A percentile compares a stretch with the other conserved stretches of the same genome.
These are phyloP conservation scores for Epizoanthus ramosus DNA, from an alignment of 92 coral and sea anemone genomes.

Conservation along the genomic window DNA sequence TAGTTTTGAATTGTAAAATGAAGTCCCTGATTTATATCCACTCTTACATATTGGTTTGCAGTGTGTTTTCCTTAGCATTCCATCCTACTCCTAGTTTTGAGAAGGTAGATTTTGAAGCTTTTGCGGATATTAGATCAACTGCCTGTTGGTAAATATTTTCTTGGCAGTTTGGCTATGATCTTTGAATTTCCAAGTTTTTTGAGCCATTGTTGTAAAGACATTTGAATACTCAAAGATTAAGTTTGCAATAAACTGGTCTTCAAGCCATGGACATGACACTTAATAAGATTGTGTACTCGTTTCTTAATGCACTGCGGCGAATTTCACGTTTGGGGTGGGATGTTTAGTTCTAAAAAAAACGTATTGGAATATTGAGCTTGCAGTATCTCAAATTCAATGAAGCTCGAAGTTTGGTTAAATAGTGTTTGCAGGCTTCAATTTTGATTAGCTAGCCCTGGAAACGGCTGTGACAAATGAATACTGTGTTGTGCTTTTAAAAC, in stretches of 20 bases:
- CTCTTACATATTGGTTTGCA: not conserved
- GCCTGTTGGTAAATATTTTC: conserved; percentile 16
- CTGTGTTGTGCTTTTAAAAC: too few species aligned
- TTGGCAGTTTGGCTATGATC: conserved; percentile 13
- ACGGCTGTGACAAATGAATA: too few species aligned
- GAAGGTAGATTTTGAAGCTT: conserved; percentile 13
- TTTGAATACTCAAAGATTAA: conserved; percentile 33
- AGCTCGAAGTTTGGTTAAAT: not conserved
- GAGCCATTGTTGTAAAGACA: conserved; percentile 22
- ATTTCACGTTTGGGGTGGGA: not conserved
- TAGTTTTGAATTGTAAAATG: conserved; percentile 18
- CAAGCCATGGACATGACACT: conserved; percentile 30
- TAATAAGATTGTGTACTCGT: conserved; percentile 2
- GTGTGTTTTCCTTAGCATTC: not conserved
- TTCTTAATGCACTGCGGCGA: not conserved
- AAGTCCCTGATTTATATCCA: not conserved
- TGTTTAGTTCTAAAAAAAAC: not conserved
- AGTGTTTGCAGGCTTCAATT: not conserved
- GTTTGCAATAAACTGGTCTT: conserved; percentile 4
- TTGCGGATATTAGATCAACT: not conserved
- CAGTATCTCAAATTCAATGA: not conserved
- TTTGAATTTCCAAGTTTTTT: conserved; percentile 29
- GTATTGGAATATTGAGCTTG: not conserved
- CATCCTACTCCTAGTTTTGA: conserved; percentile 17
- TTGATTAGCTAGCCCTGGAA: too few species aligned